Evolutionary conservation across 2,797 vertebrate genomes (phyloP).

Genomic region (Pogonophryne albipinna): DNA sequence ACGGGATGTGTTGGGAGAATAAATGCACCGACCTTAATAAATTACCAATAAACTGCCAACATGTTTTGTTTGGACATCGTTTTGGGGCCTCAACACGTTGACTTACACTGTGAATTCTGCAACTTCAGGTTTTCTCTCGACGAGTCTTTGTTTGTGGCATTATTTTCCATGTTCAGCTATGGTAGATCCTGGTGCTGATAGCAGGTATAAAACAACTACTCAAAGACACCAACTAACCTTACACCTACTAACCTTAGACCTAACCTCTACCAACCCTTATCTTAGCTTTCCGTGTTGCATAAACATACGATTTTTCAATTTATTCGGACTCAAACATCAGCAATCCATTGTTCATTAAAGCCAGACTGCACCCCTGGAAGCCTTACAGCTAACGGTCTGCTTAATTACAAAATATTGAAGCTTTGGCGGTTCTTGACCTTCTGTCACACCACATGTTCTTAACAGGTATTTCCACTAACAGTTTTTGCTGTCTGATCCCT

Average conservation of each 20-base stretch:
- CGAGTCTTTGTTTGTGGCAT: neutral
- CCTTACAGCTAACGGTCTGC: neutral
- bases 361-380: neutral
- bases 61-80: neutral
- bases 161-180: neutral
- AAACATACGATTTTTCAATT: conserved; percentile 2
- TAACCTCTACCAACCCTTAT: neutral
- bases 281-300: neutral
- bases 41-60: too few species aligned
- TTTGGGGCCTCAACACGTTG: neutral
- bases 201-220: neutral
- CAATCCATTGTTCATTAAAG: conserved; percentile 10
- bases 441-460: conserved; percentile 5
- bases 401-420: conserved; percentile 13
- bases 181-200: neutral
- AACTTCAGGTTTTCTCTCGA: neutral
- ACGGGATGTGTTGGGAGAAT: too few species aligned
- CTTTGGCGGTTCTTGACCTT: conserved; percentile 12
- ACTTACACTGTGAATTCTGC: neutral
- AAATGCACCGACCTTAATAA: too few species aligned
- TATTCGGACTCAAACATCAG: neutral
- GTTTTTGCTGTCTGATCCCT: neutral
- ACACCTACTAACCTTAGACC: conserved; percentile 2
- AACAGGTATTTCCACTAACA: conserved; percentile 3
- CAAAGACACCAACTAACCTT: neutral